Evolutionary conservation across 2,797 vertebrate species (phyloP).

Genomic region (Sebastes variabilis): DNA sequence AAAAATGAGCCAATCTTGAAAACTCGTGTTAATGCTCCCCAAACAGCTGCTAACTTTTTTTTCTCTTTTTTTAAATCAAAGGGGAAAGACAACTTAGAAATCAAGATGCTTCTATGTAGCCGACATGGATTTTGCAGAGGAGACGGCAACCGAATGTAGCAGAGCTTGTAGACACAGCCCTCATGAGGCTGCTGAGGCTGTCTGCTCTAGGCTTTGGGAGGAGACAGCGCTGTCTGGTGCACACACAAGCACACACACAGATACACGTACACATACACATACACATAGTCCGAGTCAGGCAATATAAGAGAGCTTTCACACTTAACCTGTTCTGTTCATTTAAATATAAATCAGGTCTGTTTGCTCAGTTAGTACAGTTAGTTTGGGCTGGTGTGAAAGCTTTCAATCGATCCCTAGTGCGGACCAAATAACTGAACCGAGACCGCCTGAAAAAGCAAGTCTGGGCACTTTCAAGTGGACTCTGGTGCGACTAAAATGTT

Average conservation of each 20-base stretch:
- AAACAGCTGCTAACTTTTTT: neutral
- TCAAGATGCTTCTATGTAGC: neutral
- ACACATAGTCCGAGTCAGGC: neutral
- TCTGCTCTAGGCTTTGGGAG: slow-evolving; percentile 17
- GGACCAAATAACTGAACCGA: too few species aligned
- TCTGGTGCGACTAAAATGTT: too few species aligned
- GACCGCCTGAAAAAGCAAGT: too few species aligned
- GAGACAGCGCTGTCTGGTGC: slow-evolving; percentile 11
- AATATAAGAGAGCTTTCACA: neutral
- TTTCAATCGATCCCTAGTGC: too few species aligned
- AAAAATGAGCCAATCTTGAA: neutral
- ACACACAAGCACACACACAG: neutral
- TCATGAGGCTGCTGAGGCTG: slow-evolving; percentile 15
- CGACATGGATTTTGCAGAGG: neutral
- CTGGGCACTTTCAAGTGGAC: too few species aligned
- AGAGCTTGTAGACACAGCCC: slow-evolving; percentile 42
- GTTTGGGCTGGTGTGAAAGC: too few species aligned
- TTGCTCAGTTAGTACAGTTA: neutral
- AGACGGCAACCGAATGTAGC: neutral
- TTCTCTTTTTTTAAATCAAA: neutral
- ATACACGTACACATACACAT: neutral
- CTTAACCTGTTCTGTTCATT: neutral
- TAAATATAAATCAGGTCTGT: neutral
- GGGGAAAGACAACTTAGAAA: neutral
- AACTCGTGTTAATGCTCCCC: neutral